Evolutionary conservation across 1,140 invertebrate species (phyloP), one percentile per base, ranked within the genome.

Genomic region (Meteorus sp.): DNA sequence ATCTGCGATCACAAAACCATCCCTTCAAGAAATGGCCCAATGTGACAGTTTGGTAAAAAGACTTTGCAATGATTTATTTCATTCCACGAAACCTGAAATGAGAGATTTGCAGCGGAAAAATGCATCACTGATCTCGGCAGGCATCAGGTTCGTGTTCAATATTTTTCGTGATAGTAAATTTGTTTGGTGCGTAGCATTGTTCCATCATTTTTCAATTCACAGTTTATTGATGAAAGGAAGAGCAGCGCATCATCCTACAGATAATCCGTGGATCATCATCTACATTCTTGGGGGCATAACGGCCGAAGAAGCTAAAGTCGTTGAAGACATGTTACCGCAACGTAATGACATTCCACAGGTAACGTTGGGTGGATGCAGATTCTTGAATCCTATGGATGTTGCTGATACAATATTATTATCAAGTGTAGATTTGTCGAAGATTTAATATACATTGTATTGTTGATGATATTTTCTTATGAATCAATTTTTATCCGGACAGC

Each of bases 201-300:
- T 23, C 53, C 45, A 54, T 47, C 0, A 37, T 52, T 45, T 61
- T 39, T 56, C 35, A 25, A 60, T 55, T 72, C 71, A 27, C 50
- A 82, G 78, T 56, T 69, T 78, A 35, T 43, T 81, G 6, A 65
- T 75, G 29, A 73, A 68, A 55, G 71, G 73, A 23, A 72, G 72
- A 60, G 56, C 63, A 9, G 75, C 72, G 56, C 76, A 78, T 50
- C 83, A 85, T 65, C 85, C 85, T 3, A 63, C 81, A 2, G 83
- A 86, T 60, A 85, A 84, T 67, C 70, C 79, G 0, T 82, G 79
- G 22, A 79, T 86, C 44, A 82, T 86, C 25, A 70, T 86, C 20
- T 85, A 82, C 58, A 74, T 86, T 22, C 66, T 86, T 2, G 85
- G 85, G 5, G 85, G 85, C n/a, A 73, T 85, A 11, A 84, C 84